These are phyloP conservation scores for Enteromius radiatus DNA, from an alignment of 2,797 vertebrate species.

Conservation along the genomic window DNA sequence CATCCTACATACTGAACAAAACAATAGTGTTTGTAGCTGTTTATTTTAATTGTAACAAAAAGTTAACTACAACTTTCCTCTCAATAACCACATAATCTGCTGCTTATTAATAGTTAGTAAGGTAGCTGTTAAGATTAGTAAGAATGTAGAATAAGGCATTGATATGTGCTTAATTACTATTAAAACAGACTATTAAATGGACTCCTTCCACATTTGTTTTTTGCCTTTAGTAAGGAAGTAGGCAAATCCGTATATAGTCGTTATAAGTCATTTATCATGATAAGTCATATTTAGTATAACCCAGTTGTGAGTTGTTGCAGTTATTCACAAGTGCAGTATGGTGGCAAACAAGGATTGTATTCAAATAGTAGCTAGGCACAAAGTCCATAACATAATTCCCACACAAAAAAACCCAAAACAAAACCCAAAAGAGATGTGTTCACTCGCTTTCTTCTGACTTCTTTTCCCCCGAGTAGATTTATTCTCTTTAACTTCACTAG, in stretches of 20 bases:
- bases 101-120: no score
- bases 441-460: background rate
- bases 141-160: no score
- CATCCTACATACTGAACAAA: background rate
- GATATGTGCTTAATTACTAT: no score
- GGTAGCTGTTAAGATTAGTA: no score
- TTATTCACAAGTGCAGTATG: no score
- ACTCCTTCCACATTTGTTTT: background rate
- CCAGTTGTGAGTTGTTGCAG: background rate
- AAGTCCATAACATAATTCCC: constrained; percentile 7
- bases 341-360: background rate
- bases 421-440: background rate
- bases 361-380: background rate
- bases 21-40: background rate
- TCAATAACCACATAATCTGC: no score
- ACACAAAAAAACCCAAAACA: background rate
- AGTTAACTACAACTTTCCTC: no score
- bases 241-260: no score
- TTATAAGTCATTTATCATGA: background rate
- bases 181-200: no score
- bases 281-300: background rate
- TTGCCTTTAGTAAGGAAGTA: no score
- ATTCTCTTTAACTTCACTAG: constrained; percentile 4
- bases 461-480: background rate
- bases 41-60: no score